Base-by-base conservation (phyloP, 2,113 vertebrate genomes). In the Sialia sialis region DNA sequence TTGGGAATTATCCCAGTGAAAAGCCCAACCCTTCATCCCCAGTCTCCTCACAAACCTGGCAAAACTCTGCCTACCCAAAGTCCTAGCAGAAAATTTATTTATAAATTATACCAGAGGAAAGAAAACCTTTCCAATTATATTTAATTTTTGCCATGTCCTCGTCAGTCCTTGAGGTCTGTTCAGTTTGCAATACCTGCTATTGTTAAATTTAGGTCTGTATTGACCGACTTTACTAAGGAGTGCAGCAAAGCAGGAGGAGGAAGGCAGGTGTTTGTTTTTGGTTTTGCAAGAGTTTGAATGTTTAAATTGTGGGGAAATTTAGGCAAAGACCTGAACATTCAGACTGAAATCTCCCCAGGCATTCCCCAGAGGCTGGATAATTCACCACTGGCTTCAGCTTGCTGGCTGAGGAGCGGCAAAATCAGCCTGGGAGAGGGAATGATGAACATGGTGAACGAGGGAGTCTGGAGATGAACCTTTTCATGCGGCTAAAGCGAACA, bases 401-500 rank as follows among this genome's bases (percentile, higher is more conserved):
- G 38, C 73, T 30, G 62, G 16, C 43, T 49, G 70, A 48, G 30
- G 46, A 78, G 17, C 3, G 3, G 30, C 23, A 29, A 16, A 51
- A n/a, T 2, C 70, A 23, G 34, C 34, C 38, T 3, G 49, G 29
- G 26, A 59, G 32, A n/a, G 11, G 58, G 43, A 58, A 54, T 1
- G 2, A 12, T 5, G 15, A 41, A 32, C 9, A 5, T 1, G 7
- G 25, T 1, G 32, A 20, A 25, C 0, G 2, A 25, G n/a, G 8
- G n/a, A 29, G 16, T 4, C 16, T 1, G 11, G 20, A 8, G 7
- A 12, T 0, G 36, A 48, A 22, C 13, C 29, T 9, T 56, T 11
- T 27, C 82, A 5, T 0, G 5, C 30, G 8, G 73, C 44, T 13
- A 0, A 10, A 18, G 49, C 4, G 1, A 55, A 5, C 18, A 0